These are phyloP conservation scores for Talpa occidentalis DNA, from an alignment of 2,113 vertebrate species.

Conservation along the genomic window DNA sequence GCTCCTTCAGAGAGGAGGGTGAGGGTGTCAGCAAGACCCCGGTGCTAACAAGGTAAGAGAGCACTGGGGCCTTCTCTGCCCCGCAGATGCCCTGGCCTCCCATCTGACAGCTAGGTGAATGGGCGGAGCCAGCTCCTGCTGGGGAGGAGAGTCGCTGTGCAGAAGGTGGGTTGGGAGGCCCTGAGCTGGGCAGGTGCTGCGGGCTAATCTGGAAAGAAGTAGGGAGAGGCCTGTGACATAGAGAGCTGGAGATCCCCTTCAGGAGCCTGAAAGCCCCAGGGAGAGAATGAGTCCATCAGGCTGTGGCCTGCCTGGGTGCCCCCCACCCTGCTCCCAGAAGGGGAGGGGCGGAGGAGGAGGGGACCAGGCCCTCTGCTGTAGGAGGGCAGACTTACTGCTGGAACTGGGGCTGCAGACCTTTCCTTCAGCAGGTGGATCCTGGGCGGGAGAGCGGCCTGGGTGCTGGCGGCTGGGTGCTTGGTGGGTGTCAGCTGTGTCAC, in stretches of 20 bases:
- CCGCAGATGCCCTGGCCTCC: not conserved
- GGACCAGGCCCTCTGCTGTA: too few relatives aligned
- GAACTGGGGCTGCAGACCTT: accelerated
- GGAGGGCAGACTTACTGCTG: accelerated
- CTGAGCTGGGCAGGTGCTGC: not conserved
- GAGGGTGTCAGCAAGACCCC: slow-evolving; percentile 46
- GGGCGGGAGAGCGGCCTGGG: accelerated
- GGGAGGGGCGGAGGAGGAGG: not conserved
- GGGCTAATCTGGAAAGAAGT: not conserved
- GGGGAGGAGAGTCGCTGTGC: not conserved
- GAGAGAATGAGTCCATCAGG: accelerated
- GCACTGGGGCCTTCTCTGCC: accelerated
- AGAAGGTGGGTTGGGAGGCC: not conserved
- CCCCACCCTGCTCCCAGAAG: too few relatives aligned
- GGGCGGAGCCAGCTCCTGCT: not conserved
- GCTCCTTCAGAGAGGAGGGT: slow-evolving; percentile 58
- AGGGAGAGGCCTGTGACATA: not conserved
- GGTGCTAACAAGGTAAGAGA: slow-evolving; percentile 82
- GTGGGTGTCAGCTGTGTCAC: accelerated
- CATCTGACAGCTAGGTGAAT: not conserved
- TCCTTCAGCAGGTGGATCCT: not conserved
- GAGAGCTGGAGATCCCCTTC: not conserved
- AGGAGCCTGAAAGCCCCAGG: not conserved
- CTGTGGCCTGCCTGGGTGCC: not conserved
- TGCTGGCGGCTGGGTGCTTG: not conserved